Conservation (phyloP, 2,797 vertebrate genomes). For the Acrossocheilus wenchowensis region DNA sequence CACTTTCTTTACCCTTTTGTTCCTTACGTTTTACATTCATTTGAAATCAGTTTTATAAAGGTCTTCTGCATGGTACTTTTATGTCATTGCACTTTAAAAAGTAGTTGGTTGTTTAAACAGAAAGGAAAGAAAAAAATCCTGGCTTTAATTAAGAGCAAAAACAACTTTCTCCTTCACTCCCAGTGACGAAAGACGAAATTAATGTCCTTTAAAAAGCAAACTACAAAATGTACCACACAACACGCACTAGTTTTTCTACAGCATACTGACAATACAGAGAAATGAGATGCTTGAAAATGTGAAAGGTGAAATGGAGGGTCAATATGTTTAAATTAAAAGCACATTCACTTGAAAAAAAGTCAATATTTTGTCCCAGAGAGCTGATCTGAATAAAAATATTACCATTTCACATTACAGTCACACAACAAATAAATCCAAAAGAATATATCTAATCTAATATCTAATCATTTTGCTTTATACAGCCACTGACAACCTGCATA, state of each 20-base stretch:
- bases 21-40: not conserved
- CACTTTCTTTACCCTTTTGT: slow-evolving; percentile 9
- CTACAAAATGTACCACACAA: not conserved
- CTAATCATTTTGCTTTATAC: not conserved
- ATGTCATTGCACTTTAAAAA: slow-evolving; percentile 2
- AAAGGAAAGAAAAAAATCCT: not conserved
- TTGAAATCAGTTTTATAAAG: not conserved
- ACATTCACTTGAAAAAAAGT: slow-evolving; percentile 1
- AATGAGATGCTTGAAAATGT: slow-evolving; percentile 11
- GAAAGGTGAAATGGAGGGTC: slow-evolving; percentile 14
- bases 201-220: slow-evolving; percentile 32
- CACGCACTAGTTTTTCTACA: not conserved
- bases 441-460: not conserved
- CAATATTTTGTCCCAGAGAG: slow-evolving; percentile 27
- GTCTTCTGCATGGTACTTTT: not conserved
- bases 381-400: not conserved
- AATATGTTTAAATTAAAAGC: slow-evolving; percentile 31
- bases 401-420: not conserved
- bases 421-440: not conserved
- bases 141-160: slow-evolving; percentile 24
- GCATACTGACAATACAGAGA: not conserved
- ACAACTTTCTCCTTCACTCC: slow-evolving; percentile 7
- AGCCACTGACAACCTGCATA: not conserved
- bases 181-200: not conserved
- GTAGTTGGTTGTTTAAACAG: slow-evolving; percentile 16